Evolutionary conservation across 2,113 vertebrate species (phyloP), one percentile per base, ranked within the genome.

Genomic region (Trogon melanurus): DNA sequence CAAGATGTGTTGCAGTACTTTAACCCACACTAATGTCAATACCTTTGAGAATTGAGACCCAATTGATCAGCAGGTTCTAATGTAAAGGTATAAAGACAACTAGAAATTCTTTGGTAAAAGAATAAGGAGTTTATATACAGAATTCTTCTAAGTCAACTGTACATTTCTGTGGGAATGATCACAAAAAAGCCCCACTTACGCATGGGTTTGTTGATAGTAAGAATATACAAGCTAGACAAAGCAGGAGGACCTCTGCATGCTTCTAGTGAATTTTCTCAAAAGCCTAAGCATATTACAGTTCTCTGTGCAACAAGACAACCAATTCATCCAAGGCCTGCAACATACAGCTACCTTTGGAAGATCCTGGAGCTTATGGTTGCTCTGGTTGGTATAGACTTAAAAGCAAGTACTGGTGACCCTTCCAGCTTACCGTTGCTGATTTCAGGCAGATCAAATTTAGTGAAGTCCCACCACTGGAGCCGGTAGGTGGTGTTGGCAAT

Each of bases 401-500:
- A 81, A 75, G 8, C 48, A 79, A 67, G 17, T 5, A 65, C 12
- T 11, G 48, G 19, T 19, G 41, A 36, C n/a, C 57, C 50, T 93
- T 88, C 30, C 70, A 88, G 47, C 98, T 97, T 98, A 99, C 99
- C 99, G 88, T 99, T 99, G 97, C 99, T 99, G 98, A 99, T 99
- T 98, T 99, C 99, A 38, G 99, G 99, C 78, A 99, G 98, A 92
- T 99, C 99, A 62, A 99, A 99, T 91, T 99, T 99, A 60, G 99
- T 99, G 97, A 99, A 99, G 98, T 99, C 99, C 99, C 99, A 99
- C 99, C 99, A 99, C 98, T 99, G 99, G 88, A 99, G 98, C 13
- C 99, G 98, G 96, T 99, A 99, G 22, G 99, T 99, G 56, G 99
- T 99, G 97, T 99, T 99, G 85, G 99, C 99, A 89, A 99, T 99